Conservation (phyloP, 2,888 invertebrate genomes). For the Apodemia duryi region DNA sequence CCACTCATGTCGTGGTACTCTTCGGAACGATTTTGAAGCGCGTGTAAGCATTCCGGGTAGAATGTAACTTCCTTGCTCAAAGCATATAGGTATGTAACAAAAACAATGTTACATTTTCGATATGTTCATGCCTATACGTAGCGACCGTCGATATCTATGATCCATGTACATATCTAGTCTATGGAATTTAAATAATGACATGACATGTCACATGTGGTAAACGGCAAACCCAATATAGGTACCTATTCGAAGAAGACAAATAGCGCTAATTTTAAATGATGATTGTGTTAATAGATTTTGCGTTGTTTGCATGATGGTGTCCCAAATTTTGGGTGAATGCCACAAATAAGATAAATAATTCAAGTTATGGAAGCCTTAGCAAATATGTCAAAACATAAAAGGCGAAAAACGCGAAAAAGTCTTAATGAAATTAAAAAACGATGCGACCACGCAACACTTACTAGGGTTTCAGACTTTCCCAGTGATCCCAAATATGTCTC, state of each 20-base stretch:
- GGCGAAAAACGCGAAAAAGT: constrained; percentile 56
- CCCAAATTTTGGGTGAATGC: not conserved
- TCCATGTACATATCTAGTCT: too few species aligned
- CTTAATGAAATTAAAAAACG: constrained; percentile 59
- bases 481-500: not conserved
- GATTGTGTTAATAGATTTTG: not conserved
- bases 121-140: too few species aligned
- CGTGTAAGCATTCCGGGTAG: too few species aligned
- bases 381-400: constrained; percentile 47
- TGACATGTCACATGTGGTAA: too few species aligned
- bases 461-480: not conserved
- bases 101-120: too few species aligned
- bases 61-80: too few species aligned
- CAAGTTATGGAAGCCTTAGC: constrained; percentile 41
- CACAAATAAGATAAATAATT: not conserved
- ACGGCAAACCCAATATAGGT: too few species aligned
- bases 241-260: not conserved
- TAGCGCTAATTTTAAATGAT: not conserved
- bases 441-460: constrained; percentile 27
- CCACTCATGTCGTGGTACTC: too few species aligned
- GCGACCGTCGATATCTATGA: too few species aligned
- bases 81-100: too few species aligned
- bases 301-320: not conserved
- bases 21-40: too few species aligned
- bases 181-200: too few species aligned